Evolutionary conservation across 2,797 vertebrate genomes (phyloP).

Genomic region (Amblyraja radiata): DNA sequence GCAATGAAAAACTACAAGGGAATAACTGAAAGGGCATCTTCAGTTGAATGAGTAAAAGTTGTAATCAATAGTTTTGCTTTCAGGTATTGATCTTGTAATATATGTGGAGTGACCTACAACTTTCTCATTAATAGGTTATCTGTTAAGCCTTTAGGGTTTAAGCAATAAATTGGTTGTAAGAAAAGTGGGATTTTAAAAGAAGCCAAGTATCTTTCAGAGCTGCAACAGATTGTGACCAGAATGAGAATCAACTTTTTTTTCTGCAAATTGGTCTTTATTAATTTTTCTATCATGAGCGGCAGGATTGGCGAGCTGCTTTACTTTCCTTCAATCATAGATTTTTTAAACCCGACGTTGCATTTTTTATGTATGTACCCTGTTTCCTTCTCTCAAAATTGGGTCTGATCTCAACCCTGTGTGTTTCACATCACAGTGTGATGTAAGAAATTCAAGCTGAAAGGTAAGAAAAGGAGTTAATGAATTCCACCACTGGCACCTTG

Average conservation of each 20-base stretch:
- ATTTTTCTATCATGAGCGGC: background rate
- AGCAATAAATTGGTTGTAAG: conserved; percentile 9
- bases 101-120: conserved; percentile 4
- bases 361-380: background rate
- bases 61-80: conserved; percentile 45
- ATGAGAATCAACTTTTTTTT: conserved; percentile 23
- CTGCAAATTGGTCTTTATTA: conserved; percentile 32
- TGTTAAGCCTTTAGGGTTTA: conserved; percentile 31
- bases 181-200: background rate
- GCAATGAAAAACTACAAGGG: conserved; percentile 35
- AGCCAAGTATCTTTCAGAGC: background rate
- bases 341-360: background rate
- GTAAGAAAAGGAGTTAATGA: background rate
- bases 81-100: background rate
- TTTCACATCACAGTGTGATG: background rate
- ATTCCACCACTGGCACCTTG: too few species aligned
- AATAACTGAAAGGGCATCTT: conserved; percentile 41
- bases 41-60: conserved; percentile 42
- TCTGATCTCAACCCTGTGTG: background rate
- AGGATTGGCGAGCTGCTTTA: background rate
- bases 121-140: background rate
- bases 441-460: background rate
- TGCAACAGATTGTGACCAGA: background rate
- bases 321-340: background rate
- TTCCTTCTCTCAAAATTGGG: background rate